Evolutionary conservation across 2,113 vertebrate genomes (phyloP).

Genomic region (Vidua chalybeata): DNA sequence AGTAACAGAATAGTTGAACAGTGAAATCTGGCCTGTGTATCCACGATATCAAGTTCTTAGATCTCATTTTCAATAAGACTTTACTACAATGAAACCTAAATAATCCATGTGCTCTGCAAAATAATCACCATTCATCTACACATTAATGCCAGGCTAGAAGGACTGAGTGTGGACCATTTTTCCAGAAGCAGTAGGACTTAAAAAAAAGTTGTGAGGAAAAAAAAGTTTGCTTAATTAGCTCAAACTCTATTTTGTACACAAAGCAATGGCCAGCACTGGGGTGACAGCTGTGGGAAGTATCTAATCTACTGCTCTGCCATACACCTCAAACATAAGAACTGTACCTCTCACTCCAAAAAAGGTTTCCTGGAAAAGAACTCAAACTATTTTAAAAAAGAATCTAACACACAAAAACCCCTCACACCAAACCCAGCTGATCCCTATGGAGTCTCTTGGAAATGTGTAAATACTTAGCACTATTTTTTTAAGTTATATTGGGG

Average conservation of each 20-base stretch:
- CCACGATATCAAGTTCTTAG: not conserved
- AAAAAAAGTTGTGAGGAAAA: not conserved
- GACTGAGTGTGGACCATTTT: not conserved
- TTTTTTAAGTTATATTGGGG: not conserved
- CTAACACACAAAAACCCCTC: accelerated
- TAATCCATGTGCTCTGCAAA: not conserved
- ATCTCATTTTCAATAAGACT: not conserved
- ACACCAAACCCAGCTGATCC: not conserved
- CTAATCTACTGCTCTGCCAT: not conserved
- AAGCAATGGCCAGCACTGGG: not conserved
- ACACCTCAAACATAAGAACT: not conserved
- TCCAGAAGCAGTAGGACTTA: not conserved
- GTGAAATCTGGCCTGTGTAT: not conserved
- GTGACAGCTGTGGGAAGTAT: not conserved
- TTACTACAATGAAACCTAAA: not conserved
- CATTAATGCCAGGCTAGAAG: not conserved
- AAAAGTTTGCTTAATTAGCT: not conserved
- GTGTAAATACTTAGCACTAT: not conserved
- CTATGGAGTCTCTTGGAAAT: not conserved
- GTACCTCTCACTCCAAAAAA: not conserved
- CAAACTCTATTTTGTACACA: not conserved
- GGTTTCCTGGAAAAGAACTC: not conserved
- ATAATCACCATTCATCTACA: not conserved
- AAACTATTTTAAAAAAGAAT: not conserved
- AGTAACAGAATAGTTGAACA: not conserved